Base-by-base conservation (phyloP, 2,113 vertebrate species). In the Phylloscopus trochilus region DNA sequence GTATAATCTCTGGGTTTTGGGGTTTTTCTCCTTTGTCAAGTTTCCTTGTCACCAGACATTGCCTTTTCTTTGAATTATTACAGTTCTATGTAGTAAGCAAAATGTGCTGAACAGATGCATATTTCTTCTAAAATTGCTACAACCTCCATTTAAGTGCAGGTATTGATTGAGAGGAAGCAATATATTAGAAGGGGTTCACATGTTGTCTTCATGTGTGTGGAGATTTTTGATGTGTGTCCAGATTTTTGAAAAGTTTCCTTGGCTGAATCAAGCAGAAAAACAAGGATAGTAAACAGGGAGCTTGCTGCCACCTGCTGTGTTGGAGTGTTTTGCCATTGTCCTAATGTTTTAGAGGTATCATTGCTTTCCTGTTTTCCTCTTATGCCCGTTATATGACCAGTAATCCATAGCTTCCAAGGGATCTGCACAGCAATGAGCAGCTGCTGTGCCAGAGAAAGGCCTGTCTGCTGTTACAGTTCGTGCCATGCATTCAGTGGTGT, bases 301-400 rank as follows among this genome's bases (percentile, higher is more conserved):
- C 78, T 89, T 94, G 79, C 94, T 96, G 95, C 95, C 95, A 94
- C 92, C 95, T 96, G 82, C 94, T 95, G 89, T 93, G 94, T 94
- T 95, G 53, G 18, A 83, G 69, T n/a, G 78, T 83, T 92, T 91
- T 92, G 81, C 59, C 55, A 21, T 87, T 97, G 70, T 84, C 44
- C 23, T 66, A 35, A 18, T 55, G 43, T 51, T 86, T 64, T 52
- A 66, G 64, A 86, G 41, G 20, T 78, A 11, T 47, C 83, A 83
- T 16, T 89, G 68, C 31, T 83, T 92, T 94, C 55, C 75, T 69
- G 6, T 46, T 83, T 68, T 68, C 39, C n/a, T 89, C 18, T 76
- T 70, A 35, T 46, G 49, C 31, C 63, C 76, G 28, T 90, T 85
- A 7, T 2, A 30, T 63, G 72, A 46, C 33, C 26, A 12, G 23